phyloP scores from a whole-genome alignment of 2,888 invertebrate genomes.

The Tyria jacobaeae region DNA sequence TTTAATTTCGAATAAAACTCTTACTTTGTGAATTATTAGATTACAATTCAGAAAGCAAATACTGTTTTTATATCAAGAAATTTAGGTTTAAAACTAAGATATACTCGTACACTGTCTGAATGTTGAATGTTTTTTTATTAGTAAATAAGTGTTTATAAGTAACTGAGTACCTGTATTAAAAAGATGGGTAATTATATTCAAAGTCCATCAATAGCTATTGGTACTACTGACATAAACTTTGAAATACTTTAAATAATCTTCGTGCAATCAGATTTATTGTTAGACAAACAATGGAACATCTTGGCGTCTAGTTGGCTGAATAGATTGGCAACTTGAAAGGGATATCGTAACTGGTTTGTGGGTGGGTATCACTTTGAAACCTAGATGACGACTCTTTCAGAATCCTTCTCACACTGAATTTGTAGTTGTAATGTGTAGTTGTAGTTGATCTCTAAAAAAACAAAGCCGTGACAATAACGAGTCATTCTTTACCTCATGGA shows the following conservation, averaged over 20 bases:
- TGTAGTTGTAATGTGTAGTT: not conserved
- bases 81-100: too few relatives aligned
- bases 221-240: not conserved
- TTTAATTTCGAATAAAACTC: not conserved
- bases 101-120: too few relatives aligned
- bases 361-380: not conserved
- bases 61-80: not conserved
- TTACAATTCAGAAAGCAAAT: not conserved
- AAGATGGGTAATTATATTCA: too few relatives aligned
- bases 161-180: too few relatives aligned
- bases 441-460: slow-evolving; percentile 36
- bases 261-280: not conserved
- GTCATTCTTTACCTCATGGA: slow-evolving; percentile 36
- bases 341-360: not conserved
- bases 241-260: not conserved
- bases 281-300: not conserved
- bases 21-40: not conserved
- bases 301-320: not conserved
- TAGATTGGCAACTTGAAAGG: not conserved
- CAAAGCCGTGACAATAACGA: slow-evolving; percentile 51
- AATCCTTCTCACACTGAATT: not conserved
- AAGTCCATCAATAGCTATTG: too few relatives aligned
- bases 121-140: too few relatives aligned
- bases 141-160: too few relatives aligned
- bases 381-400: not conserved